phyloP scores from a whole-genome alignment of 2,797 vertebrate genomes.

The Leucoraja ocellata region DNA sequence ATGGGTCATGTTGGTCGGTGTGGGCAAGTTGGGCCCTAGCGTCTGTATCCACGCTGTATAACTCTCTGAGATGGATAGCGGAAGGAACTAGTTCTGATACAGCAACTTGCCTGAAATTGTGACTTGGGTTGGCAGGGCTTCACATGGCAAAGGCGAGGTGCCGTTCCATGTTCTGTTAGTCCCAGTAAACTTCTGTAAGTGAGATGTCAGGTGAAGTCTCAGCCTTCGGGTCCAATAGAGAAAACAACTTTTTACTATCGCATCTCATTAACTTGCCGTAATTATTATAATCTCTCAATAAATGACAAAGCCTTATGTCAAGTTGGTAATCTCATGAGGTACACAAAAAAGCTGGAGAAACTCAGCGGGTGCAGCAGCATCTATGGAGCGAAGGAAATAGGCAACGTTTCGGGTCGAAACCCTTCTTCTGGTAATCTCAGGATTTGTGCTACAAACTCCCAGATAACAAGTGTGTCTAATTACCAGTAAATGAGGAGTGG shows the following conservation, averaged over 20 bases:
- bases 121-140: too few species aligned
- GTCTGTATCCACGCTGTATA: too few species aligned
- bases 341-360: too few species aligned
- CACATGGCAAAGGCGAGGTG: not conserved
- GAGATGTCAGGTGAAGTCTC: not conserved
- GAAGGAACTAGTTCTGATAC: too few species aligned
- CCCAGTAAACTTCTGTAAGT: not conserved
- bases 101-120: too few species aligned
- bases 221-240: conserved; percentile 28
- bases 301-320: conserved; percentile 29
- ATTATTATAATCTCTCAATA: conserved; percentile 38
- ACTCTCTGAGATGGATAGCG: too few species aligned
- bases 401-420: too few species aligned
- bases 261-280: conserved; percentile 29
- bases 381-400: too few species aligned
- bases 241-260: not conserved
- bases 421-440: not conserved
- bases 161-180: not conserved
- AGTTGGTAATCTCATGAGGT: conserved; percentile 10
- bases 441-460: conserved; percentile 12
- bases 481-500: conserved; percentile 33
- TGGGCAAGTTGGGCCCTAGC: too few species aligned
- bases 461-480: conserved; percentile 24
- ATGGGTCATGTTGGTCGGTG: too few species aligned
- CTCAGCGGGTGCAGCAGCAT: too few species aligned